phyloP scores from a whole-genome alignment of 2,888 invertebrate genomes.

The Drosophila helvetica region DNA sequence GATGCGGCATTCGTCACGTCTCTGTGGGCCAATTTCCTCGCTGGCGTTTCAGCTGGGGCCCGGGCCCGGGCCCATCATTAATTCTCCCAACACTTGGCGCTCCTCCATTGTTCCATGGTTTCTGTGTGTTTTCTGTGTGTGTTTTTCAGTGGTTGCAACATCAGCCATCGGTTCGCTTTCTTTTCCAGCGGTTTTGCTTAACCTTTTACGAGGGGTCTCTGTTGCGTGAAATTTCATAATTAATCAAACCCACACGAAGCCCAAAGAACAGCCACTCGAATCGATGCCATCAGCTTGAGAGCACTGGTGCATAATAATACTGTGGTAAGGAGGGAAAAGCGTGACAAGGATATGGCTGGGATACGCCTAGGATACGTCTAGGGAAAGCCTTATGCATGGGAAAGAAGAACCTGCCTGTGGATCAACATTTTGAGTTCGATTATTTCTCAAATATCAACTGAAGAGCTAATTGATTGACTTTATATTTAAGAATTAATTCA shows the following conservation, averaged over 20 bases:
- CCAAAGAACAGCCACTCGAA: conserved; percentile 12
- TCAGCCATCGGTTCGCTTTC: conserved; percentile 31
- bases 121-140: conserved; percentile 29
- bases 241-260: conserved; percentile 81
- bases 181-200: conserved; percentile 55
- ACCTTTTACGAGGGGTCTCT: conserved; percentile 37
- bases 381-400: neutral
- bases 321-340: conserved; percentile 40
- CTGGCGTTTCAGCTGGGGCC: conserved; percentile 65
- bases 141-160: conserved; percentile 2
- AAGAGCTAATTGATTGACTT: neutral
- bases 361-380: conserved; percentile 9
- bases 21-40: conserved; percentile 61
- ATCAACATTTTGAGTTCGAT: neutral
- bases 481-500: too few species aligned
- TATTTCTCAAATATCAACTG: neutral
- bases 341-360: conserved; percentile 72
- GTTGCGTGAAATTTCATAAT: conserved; percentile 83
- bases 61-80: conserved; percentile 54
- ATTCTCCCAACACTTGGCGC: conserved; percentile 64
- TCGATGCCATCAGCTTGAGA: conserved; percentile 16
- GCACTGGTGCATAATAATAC: conserved; percentile 19
- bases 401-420: neutral
- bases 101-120: conserved; percentile 39
- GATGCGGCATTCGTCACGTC: conserved; percentile 59